A percentile compares a stretch with the other conserved stretches of the same genome.
These are phyloP conservation scores for Eurosta solidaginis DNA, from an alignment of 1,140 invertebrate genomes.

Conservation along the genomic window DNA sequence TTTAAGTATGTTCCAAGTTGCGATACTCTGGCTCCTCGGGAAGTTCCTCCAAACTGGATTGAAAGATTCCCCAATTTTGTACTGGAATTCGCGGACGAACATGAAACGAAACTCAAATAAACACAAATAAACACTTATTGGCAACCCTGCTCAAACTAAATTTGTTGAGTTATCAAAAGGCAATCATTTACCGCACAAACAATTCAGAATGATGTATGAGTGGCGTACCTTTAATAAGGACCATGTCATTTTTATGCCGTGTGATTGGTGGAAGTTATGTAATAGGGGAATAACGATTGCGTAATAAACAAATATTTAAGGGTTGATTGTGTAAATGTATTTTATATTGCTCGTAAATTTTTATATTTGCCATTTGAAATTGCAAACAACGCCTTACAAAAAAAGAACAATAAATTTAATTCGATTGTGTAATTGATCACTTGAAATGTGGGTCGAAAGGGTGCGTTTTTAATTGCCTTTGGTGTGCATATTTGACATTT, in stretches of 20 bases:
- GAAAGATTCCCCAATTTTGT: too few relatives aligned
- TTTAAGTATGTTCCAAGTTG: too few relatives aligned
- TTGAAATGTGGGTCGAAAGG: constrained; percentile 6
- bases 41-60: too few relatives aligned
- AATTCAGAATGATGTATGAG: neutral
- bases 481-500: neutral
- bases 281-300: neutral
- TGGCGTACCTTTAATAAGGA: neutral
- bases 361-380: neutral
- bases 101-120: too few relatives aligned
- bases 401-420: constrained; percentile 25
- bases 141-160: too few relatives aligned
- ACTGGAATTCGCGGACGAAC: too few relatives aligned
- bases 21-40: too few relatives aligned
- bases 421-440: constrained; percentile 27
- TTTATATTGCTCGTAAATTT: too few relatives aligned
- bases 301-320: neutral
- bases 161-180: constrained; percentile 14
- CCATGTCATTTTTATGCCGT: neutral
- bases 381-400: too few relatives aligned
- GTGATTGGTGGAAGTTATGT: neutral
- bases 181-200: neutral
- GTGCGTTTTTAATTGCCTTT: constrained; percentile 17
- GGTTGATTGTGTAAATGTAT: neutral
- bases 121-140: too few relatives aligned